These are phyloP conservation scores for Formica aserva DNA, from an alignment of 2,888 invertebrate species.

Conservation along the genomic window DNA sequence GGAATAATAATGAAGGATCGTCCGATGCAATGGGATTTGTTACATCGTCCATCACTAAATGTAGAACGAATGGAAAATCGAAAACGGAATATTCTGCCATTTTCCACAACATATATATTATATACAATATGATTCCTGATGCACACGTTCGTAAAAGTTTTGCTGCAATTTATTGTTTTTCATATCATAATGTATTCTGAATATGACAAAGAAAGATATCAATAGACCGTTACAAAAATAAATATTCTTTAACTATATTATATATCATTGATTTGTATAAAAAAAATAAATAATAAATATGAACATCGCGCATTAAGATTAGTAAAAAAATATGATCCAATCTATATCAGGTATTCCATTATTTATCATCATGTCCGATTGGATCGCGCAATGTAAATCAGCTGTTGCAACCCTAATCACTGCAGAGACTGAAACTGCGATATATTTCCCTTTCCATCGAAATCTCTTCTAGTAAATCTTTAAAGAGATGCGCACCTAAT, in stretches of 20 bases:
- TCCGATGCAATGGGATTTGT: conserved; percentile 1
- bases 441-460: background rate
- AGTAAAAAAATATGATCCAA: background rate
- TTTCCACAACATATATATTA: background rate
- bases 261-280: background rate
- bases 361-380: background rate
- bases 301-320: background rate
- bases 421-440: background rate
- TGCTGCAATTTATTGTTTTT: background rate
- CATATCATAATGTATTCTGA: background rate
- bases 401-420: conserved; percentile 12
- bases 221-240: background rate
- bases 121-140: background rate
- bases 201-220: background rate
- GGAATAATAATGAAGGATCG: background rate
- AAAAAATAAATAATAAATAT: background rate
- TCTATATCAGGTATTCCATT: background rate
- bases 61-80: background rate
- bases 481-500: background rate
- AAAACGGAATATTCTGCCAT: background rate
- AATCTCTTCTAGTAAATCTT: conserved; percentile 1
- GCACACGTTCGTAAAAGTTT: background rate
- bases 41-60: conserved; percentile 11
- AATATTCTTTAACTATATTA: background rate
- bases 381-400: background rate